Evolutionary conservation across 2,888 invertebrate species (phyloP).

Genomic region (Meteorus colon): DNA sequence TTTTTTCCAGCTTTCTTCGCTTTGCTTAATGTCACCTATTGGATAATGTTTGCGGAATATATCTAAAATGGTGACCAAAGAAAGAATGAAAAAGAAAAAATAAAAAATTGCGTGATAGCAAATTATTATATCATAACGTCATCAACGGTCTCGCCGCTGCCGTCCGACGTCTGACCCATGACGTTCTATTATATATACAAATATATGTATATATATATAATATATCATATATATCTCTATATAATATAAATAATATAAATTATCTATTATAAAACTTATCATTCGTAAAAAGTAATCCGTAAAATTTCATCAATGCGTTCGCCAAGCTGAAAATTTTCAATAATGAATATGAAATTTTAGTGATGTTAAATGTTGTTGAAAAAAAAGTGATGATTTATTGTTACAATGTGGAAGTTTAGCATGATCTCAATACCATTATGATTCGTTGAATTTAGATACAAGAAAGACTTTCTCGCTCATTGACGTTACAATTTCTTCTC

Average conservation of each 20-base stretch:
- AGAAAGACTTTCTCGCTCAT: background rate
- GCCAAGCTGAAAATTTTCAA: background rate
- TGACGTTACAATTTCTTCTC: background rate
- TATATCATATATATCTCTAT: background rate
- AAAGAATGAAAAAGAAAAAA: slow-evolving; percentile 51
- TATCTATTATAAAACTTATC: background rate
- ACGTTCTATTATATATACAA: background rate
- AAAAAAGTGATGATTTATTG: background rate
- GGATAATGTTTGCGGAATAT: slow-evolving; percentile 84
- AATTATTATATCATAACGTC: slow-evolving; percentile 24
- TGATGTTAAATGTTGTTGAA: background rate
- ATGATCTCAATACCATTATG: background rate
- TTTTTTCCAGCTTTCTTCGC: slow-evolving; percentile 83
- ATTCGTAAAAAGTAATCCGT: slow-evolving; percentile 1
- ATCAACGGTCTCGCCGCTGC: slow-evolving; percentile 38
- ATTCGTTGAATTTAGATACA: background rate
- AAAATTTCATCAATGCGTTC: background rate
- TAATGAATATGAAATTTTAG: background rate
- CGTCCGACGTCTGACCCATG: slow-evolving; percentile 39
- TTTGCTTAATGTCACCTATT: slow-evolving; percentile 81
- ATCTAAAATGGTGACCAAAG: slow-evolving; percentile 71
- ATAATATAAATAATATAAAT: background rate
- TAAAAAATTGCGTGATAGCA: background rate
- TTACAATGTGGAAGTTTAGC: background rate
- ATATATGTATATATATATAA: background rate